Percentiles rank a stretch among this genome's conserved stretches.
Conservation (phyloP, 1,140 invertebrate genomes). For the Drosophila arawakana region DNA sequence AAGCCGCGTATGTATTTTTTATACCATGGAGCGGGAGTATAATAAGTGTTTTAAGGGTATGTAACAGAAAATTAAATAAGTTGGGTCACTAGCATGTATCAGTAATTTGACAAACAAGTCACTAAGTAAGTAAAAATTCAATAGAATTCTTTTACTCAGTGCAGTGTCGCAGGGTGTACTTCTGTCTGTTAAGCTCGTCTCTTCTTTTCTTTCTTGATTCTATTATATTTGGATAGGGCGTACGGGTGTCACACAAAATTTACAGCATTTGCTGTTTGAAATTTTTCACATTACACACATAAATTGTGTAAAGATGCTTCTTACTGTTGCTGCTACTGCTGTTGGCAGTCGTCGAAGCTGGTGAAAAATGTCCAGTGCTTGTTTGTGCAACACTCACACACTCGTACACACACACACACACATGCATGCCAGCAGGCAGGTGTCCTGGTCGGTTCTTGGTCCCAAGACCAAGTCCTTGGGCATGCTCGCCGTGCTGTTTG, state of each 20-base stretch:
- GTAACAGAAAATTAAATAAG: no score
- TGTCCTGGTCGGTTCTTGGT: conserved; percentile 13
- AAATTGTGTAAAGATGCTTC: conserved; percentile 70
- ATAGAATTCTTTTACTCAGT: no score
- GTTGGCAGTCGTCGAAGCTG: conserved; percentile 56
- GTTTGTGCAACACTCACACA: conserved; percentile 50
- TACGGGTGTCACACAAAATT: conserved; percentile 67
- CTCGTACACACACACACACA: not conserved
- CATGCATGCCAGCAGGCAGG: conserved; percentile 36
- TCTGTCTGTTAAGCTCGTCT: not conserved
- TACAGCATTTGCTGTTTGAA: conserved; percentile 71
- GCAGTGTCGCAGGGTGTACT: no score
- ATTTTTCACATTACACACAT: conserved; percentile 78
- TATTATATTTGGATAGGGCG: not conserved
- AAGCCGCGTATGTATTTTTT: conserved; percentile 1
- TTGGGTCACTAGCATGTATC: no score
- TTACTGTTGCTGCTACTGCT: conserved; percentile 29
- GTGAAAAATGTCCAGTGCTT: conserved; percentile 79
- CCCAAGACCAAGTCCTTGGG: conserved; percentile 56
- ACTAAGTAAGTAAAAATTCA: no score
- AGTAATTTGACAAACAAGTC: no score
- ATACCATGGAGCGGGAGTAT: no score
- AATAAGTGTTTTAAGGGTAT: no score
- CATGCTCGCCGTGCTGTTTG: conserved; percentile 66
- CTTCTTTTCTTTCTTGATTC: not conserved